Evolutionary conservation across 1,140 invertebrate species (phyloP), one percentile per base, ranked within the genome.

Genomic region (Zaprionus camerounensis): DNA sequence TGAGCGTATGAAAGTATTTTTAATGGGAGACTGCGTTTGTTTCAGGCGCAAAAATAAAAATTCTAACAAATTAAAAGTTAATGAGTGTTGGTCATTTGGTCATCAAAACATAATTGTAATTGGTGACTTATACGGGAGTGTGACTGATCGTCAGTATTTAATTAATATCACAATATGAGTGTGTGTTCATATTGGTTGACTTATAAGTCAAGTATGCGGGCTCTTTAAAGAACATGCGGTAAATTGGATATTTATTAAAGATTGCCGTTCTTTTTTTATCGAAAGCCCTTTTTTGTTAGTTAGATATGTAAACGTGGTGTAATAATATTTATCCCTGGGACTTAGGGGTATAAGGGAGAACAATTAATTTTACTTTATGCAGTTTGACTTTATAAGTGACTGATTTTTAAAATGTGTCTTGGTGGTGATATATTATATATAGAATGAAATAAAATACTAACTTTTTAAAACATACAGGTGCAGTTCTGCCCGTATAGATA

Each of bases 51-150:
- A 69, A 81, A 81, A 88, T 88, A 80, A 88, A 84, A 81, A 88
- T 88, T 88, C 88, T 66, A 81, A 78, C 85, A 88, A 90, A 88
- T 88, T 87, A 87, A 79, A 88, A 84, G 78, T 87, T 79, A 88
- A 88, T 88, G 81, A 76, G 71, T 74, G 66, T 78, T 84, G 85
- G 85, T 84, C 85, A 88, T 87, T 80, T 78, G 84, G 80, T 87
- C 84, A 83, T 81, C 72, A 78, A 66, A 87, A 73, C 84, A 84
- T 83, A 88, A 84, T 81, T 87, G 81, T 80, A 88, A 83, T 84
- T 81, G 80, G 62, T 78, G 80, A 78, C 84, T 88, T 88, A 80
- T 62, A 76, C 41, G 57, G 70, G 59, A 72, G 31, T 56, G 56
- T 24, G 31, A 72, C 41, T 51, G 49, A 34, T 51, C 38, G 51